A percentile compares a stretch with the other conserved stretches of the same genome.
phyloP scores from a whole-genome alignment of 2,113 vertebrate species.

The Nycticorax nycticorax region DNA sequence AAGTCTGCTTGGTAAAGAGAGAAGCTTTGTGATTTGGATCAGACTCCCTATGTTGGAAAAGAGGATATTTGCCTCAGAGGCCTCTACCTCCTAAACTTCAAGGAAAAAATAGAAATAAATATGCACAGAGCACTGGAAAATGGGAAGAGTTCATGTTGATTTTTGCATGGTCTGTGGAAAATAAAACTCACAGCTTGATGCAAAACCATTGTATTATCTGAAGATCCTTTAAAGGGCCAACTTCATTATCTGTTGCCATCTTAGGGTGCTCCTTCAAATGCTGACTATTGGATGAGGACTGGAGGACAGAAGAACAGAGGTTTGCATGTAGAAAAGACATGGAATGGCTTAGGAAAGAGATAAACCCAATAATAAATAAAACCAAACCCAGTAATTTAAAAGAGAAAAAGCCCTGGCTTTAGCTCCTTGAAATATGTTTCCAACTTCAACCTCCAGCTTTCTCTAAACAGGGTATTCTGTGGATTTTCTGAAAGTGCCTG shows the following conservation, averaged over 20 bases:
- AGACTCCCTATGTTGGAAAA: not conserved
- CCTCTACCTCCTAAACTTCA: not conserved
- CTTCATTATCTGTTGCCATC: not conserved
- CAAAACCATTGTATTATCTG: not conserved
- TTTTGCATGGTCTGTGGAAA: not conserved
- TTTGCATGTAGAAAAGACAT: not conserved
- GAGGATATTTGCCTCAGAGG: not conserved
- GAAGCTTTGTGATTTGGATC: not conserved
- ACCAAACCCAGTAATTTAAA: not conserved
- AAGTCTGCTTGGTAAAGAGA: not conserved
- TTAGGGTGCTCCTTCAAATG: not conserved
- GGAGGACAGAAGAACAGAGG: not conserved
- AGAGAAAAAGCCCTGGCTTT: not conserved
- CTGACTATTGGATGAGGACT: not conserved
- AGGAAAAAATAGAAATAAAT: not conserved
- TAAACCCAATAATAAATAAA: not conserved
- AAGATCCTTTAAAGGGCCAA: not conserved
- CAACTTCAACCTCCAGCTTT: not conserved
- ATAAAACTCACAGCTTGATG: not conserved
- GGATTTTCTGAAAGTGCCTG: not conserved
- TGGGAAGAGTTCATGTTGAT: not conserved
- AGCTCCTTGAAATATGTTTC: not conserved
- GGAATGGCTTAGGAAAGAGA: not conserved
- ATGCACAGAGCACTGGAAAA: not conserved
- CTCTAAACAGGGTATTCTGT: not conserved